phyloP scores from a whole-genome alignment of 2,888 invertebrate species.

The Synergus itoensis region DNA sequence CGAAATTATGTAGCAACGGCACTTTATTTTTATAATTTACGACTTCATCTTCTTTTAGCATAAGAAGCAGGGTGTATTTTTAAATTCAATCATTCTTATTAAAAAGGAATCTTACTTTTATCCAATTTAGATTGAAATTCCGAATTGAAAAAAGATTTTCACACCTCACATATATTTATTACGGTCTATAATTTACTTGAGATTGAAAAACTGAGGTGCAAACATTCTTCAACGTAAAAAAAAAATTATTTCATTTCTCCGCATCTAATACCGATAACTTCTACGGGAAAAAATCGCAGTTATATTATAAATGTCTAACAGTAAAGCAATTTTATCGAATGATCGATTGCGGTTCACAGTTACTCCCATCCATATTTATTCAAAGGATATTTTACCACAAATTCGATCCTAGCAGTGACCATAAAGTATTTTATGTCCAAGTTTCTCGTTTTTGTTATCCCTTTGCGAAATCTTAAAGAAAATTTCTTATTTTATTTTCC shows the following conservation, averaged over 20 bases:
- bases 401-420: conserved; percentile 22
- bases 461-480: background rate
- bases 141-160: too few relatives aligned
- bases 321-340: conserved; percentile 39
- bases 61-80: background rate
- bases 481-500: background rate
- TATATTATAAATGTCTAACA: conserved; percentile 31
- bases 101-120: too few relatives aligned
- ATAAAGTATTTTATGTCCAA: background rate
- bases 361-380: conserved; percentile 30
- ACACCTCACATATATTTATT: too few relatives aligned
- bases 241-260: background rate
- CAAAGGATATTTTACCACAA: conserved; percentile 35
- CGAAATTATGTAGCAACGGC: conserved; percentile 17
- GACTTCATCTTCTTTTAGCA: background rate
- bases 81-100: background rate
- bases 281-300: conserved; percentile 25
- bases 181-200: too few relatives aligned
- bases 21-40: conserved; percentile 22
- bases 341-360: conserved; percentile 36
- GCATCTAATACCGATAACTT: background rate
- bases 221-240: background rate
- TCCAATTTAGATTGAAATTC: too few relatives aligned
- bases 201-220: background rate
- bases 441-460: background rate